Conservation (phyloP, 92 coral and sea anemone species). For the Zoanthus gigantus region DNA sequence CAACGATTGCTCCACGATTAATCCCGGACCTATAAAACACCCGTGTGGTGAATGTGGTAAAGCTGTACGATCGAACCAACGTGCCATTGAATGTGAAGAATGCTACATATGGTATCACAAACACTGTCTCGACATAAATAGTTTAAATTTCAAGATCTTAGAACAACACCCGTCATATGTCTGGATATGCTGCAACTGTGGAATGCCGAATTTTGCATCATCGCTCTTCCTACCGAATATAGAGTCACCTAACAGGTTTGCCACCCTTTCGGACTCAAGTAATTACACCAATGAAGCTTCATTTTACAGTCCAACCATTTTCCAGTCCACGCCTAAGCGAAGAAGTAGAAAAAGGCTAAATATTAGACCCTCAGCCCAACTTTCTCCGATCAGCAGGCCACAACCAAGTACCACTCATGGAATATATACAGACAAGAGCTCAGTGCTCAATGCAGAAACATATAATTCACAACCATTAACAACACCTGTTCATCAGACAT, state of each 20-base stretch:
- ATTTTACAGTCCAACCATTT: neutral
- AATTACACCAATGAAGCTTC: conserved; percentile 16
- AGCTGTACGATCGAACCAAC: conserved; percentile 36
- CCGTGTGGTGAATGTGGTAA: conserved; percentile 36
- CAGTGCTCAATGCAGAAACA: conserved; percentile 25
- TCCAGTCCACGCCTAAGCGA: conserved; percentile 12
- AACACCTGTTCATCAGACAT: conserved; percentile 16
- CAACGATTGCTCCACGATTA: conserved; percentile 30
- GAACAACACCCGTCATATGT: conserved; percentile 37
- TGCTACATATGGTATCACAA: conserved; percentile 31
- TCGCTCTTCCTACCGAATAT: conserved; percentile 3
- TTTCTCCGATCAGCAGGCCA: conserved; percentile 20
- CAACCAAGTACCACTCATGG: conserved; percentile 1
- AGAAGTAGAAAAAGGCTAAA: neutral
- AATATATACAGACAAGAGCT: conserved; percentile 12
- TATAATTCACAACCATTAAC: neutral
- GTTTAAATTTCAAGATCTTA: conserved; percentile 12
- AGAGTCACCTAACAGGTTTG: conserved; percentile 26
- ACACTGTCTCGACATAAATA: conserved; percentile 27
- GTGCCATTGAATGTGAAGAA: conserved; percentile 34
- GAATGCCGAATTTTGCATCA: conserved; percentile 28
- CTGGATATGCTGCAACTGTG: conserved; percentile 31
- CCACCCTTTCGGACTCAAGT: conserved; percentile 28
- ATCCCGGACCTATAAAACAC: conserved; percentile 17
- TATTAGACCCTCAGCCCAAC: conserved; percentile 2